phyloP scores from a whole-genome alignment of 2,113 vertebrate species.

The Peucedramus taeniatus region DNA sequence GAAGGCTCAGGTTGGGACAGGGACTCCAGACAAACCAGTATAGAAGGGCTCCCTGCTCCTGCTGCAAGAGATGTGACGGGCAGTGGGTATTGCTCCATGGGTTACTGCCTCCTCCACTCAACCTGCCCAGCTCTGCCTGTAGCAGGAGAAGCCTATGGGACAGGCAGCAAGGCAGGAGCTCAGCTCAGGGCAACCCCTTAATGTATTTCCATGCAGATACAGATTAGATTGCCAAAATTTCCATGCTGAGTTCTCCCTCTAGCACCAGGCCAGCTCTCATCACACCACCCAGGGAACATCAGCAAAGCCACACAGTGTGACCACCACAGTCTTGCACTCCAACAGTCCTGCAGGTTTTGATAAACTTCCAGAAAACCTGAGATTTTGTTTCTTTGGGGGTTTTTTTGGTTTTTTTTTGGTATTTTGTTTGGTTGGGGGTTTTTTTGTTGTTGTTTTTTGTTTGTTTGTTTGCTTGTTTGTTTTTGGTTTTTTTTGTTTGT shows the following conservation, averaged over 20 bases:
- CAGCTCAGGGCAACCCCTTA: background rate
- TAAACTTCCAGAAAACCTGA: background rate
- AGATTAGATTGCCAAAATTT: background rate
- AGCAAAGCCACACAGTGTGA: background rate
- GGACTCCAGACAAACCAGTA: background rate
- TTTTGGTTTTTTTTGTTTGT: too few relatives aligned
- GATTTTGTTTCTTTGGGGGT: too few relatives aligned
- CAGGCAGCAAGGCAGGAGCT: background rate
- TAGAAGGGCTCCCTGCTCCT: background rate
- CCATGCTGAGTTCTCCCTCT: fast-evolving
- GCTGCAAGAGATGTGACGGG: background rate
- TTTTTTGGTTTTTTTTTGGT: too few relatives aligned
- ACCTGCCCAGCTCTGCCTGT: background rate
- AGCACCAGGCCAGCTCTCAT: background rate
- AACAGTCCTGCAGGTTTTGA: background rate
- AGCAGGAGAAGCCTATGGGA: background rate
- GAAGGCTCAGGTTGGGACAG: background rate
- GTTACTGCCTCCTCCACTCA: background rate
- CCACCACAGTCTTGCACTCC: background rate
- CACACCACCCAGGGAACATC: background rate
- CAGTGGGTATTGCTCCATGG: fast-evolving
- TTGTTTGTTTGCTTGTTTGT: fast-evolving
- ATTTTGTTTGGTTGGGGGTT: too few relatives aligned
- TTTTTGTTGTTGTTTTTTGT: background rate
- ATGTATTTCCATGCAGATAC: background rate